phyloP scores from a whole-genome alignment of 2,888 invertebrate species.

The Scaptomyza caliginosa region DNA sequence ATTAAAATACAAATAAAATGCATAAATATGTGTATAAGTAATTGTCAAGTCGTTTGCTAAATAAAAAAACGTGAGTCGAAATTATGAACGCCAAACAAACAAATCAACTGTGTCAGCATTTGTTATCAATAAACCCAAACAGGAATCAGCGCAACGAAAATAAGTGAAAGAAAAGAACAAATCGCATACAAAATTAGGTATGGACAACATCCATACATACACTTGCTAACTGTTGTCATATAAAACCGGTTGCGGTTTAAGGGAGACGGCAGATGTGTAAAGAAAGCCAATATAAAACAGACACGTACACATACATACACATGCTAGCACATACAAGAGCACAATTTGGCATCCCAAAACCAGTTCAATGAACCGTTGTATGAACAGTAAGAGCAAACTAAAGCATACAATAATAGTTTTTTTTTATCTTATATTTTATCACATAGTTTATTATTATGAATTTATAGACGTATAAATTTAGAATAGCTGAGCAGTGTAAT shows the following conservation, averaged over 20 bases:
- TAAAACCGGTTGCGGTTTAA: constrained; percentile 52
- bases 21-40: constrained; percentile 37
- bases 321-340: constrained; percentile 4
- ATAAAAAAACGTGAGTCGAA: constrained; percentile 44
- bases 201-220: too few species aligned
- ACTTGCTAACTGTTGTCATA: constrained; percentile 16
- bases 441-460: constrained; percentile 53
- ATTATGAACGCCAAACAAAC: constrained; percentile 23
- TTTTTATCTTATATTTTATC: constrained; percentile 54
- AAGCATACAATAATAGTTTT: neutral
- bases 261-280: constrained; percentile 34
- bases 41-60: constrained; percentile 47
- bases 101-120: constrained; percentile 34
- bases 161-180: constrained; percentile 1
- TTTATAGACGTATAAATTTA: constrained; percentile 42
- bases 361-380: constrained; percentile 67
- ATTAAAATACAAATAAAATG: constrained; percentile 5
- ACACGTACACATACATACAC: neutral
- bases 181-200: constrained; percentile 29
- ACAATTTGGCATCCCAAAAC: constrained; percentile 40
- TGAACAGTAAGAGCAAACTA: constrained; percentile 6
- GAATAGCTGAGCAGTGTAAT: constrained; percentile 58
- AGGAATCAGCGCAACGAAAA: constrained; percentile 20
- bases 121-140: constrained; percentile 3
- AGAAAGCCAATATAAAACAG: constrained; percentile 28